Conservation (phyloP, 2,888 invertebrate genomes). For the Amblyjoppa proteus region DNA sequence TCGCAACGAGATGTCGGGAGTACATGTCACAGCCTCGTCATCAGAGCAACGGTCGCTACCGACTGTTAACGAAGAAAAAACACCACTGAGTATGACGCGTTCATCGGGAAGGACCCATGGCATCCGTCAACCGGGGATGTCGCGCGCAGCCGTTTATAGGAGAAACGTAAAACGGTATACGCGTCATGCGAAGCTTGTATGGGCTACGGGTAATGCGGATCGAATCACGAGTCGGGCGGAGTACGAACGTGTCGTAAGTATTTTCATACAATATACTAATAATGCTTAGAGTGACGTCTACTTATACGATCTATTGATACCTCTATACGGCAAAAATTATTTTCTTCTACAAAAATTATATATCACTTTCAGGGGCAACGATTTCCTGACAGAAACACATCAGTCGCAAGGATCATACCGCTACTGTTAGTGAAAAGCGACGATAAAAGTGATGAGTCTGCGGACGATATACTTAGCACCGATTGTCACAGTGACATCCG, state of each 20-base stretch:
- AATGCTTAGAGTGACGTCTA: no score
- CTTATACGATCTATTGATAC: no score
- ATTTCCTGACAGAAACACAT: not conserved
- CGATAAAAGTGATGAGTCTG: not conserved
- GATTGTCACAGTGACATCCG: not conserved
- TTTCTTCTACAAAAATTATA: not conserved
- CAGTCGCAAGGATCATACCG: not conserved
- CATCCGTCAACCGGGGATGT: not conserved
- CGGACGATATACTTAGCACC: not conserved
- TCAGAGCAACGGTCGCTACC: not conserved
- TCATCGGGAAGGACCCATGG: not conserved
- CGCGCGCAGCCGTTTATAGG: not conserved
- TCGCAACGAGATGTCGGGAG: not conserved
- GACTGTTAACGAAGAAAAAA: not conserved
- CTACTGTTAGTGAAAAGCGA: not conserved
- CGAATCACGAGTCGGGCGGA: not conserved
- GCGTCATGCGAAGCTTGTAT: not conserved
- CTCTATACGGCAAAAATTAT: no score
- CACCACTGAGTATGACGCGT: not conserved
- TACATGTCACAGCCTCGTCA: conserved; percentile 1
- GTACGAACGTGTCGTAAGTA: not conserved
- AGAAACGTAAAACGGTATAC: conserved; percentile 1
- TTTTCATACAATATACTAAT: not conserved
- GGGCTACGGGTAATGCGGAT: conserved; percentile 3
- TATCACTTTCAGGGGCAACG: not conserved